Base-by-base conservation (phyloP, 2,888 invertebrate genomes). In the Apodemia zela region DNA sequence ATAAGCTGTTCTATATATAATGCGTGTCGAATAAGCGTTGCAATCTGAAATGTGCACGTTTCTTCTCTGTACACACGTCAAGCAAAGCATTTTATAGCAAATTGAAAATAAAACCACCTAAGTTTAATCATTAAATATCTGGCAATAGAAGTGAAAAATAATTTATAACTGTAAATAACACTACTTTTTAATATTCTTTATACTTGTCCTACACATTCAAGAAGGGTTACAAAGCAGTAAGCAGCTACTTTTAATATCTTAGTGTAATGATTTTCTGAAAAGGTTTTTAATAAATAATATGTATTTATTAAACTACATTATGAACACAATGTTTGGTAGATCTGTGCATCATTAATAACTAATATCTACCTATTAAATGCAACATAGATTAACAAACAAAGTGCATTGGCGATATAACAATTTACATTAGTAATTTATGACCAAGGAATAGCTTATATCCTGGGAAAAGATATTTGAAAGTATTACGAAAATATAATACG, bases 261-360 rank as follows among this genome's bases (percentile, higher is more conserved):
- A 33, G 8, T 7, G 33, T 33, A 33, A 33, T 5, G 8, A 33
- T 33, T 8, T 33, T 33, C 5, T 33, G 33, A 33, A 33, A 33
- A 33, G 0, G 2, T 33, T 33, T 33, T 8, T 33, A 33, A 33
- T 33, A 33, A 33, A 33, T 33, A 33, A 33, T 3, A 8, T 7
- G 33, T 33, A 33, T 8, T 33, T 33, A 33, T 33, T 45, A 49
- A 17, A 51, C 59, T 60, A 64, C 38, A 59, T 62, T 61, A 61
- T 84, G 84, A 87, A 86, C 86, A 87, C 86, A 84, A 78, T 78
- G 70, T 67, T 76, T 77, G 81, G 81, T 82, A 81, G 78, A 78
- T 83, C 80, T 84, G 83, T 85, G 85, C 80, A 73, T 73, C 69
- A 29, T 74, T 67, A 67, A 64, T 61, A 71, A 76, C 68, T 76